These are phyloP conservation scores for Oreochromis tanganicae DNA, from an alignment of 2,113 vertebrate genomes.

Conservation along the genomic window DNA sequence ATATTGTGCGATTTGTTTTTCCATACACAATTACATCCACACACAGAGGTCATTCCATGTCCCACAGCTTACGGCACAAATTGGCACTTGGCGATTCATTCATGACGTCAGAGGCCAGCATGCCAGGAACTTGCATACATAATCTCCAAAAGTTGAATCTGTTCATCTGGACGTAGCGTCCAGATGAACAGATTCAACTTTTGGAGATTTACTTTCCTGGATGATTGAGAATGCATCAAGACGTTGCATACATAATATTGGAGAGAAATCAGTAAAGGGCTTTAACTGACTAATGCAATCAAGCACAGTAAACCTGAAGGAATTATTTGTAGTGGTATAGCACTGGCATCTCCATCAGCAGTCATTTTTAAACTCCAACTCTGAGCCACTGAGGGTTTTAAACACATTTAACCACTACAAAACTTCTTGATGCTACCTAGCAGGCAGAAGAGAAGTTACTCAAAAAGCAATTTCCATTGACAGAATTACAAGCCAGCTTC, in stretches of 20 bases:
- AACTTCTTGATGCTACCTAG: not conserved
- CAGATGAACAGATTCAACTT: no score
- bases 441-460: constrained; percentile 4
- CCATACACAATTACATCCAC: not conserved
- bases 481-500: constrained; percentile 38
- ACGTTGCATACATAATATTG: not conserved
- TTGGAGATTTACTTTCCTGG: no score
- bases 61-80: not conserved
- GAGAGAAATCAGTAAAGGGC: not conserved
- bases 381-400: not conserved
- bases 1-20: not conserved
- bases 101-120: not conserved
- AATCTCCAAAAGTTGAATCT: no score
- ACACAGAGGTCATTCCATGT: not conserved
- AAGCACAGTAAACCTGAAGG: not conserved
- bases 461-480: constrained; percentile 21
- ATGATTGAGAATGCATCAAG: no score
- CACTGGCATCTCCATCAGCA: not conserved
- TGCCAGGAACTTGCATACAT: not conserved
- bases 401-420: constrained; percentile 2
- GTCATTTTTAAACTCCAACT: not conserved
- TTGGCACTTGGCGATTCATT: not conserved
- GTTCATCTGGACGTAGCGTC: no score
- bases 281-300: not conserved
- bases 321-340: not conserved